Evolutionary conservation across 2,797 vertebrate species (phyloP).

Genomic region (Muscicapa striata): DNA sequence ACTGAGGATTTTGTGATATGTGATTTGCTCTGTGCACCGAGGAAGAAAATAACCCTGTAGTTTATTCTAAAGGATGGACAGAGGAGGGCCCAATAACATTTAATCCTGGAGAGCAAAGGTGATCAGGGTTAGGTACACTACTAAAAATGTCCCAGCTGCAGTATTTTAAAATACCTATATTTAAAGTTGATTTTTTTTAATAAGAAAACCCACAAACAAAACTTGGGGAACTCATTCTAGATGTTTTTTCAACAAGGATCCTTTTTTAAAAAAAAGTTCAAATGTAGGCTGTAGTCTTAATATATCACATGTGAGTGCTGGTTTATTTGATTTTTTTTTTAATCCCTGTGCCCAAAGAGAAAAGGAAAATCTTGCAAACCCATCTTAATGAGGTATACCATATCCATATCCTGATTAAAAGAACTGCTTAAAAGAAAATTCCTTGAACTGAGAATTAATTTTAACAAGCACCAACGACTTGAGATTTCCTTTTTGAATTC

Average conservation of each 20-base stretch:
- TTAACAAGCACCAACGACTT: not conserved
- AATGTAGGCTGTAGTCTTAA: not conserved
- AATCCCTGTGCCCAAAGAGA: not conserved
- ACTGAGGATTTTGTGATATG: not conserved
- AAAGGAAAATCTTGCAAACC: not conserved
- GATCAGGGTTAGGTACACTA: not conserved
- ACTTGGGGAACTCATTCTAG: not conserved
- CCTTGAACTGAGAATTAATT: not conserved
- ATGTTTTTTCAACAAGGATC: not conserved
- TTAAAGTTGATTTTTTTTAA: not conserved
- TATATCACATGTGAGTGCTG: not conserved
- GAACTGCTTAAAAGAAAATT: not conserved
- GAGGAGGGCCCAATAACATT: not conserved
- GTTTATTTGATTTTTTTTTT: not conserved
- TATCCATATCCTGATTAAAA: constrained; percentile 6
- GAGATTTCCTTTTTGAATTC: not conserved
- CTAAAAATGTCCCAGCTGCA: not conserved
- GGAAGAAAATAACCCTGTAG: not conserved
- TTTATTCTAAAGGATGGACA: not conserved
- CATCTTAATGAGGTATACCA: not conserved
- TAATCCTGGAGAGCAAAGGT: not conserved
- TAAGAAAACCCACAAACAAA: not conserved
- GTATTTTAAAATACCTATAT: not conserved
- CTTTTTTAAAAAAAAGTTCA: not conserved
- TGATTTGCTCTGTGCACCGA: not conserved